Evolutionary conservation across 1,140 invertebrate species (phyloP).

Genomic region (Heliconius melpomene): DNA sequence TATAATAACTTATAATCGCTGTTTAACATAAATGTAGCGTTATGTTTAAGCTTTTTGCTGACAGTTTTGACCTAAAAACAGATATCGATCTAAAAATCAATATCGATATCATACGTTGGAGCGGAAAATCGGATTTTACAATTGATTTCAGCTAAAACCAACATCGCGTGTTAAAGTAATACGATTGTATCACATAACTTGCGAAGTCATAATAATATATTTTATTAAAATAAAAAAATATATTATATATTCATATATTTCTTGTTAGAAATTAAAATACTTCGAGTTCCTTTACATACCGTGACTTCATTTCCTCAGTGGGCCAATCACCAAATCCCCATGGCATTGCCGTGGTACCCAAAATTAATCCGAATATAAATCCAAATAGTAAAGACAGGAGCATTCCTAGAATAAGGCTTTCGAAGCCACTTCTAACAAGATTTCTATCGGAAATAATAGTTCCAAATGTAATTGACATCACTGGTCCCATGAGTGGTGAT

Average conservation of each 20-base stretch:
- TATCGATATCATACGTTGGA: background rate
- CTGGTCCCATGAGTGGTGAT: conserved; percentile 93
- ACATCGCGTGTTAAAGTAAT: background rate
- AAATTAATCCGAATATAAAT: conserved; percentile 89
- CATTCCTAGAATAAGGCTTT: conserved; percentile 87
- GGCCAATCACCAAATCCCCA: conserved; percentile 91
- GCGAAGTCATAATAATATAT: background rate
- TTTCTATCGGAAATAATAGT: conserved; percentile 88
- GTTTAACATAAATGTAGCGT: background rate
- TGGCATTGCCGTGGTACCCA: conserved; percentile 87
- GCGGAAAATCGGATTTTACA: conserved; percentile 11
- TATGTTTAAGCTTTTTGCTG: background rate
- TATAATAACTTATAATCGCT: background rate
- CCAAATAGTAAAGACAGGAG: conserved; percentile 87
- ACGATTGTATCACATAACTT: background rate
- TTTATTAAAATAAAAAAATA: background rate
- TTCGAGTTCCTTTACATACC: conserved; percentile 69
- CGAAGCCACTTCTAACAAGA: conserved; percentile 84
- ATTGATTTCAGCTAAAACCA: conserved; percentile 14
- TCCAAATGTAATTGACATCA: conserved; percentile 92
- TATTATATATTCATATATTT: background rate
- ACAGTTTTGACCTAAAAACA: conserved; percentile 9
- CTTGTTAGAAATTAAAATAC: background rate
- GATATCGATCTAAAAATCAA: conserved; percentile 4
- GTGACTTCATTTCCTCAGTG: conserved; percentile 90